phyloP scores from a whole-genome alignment of 1,140 invertebrate genomes.

The Drosophila asahinai region DNA sequence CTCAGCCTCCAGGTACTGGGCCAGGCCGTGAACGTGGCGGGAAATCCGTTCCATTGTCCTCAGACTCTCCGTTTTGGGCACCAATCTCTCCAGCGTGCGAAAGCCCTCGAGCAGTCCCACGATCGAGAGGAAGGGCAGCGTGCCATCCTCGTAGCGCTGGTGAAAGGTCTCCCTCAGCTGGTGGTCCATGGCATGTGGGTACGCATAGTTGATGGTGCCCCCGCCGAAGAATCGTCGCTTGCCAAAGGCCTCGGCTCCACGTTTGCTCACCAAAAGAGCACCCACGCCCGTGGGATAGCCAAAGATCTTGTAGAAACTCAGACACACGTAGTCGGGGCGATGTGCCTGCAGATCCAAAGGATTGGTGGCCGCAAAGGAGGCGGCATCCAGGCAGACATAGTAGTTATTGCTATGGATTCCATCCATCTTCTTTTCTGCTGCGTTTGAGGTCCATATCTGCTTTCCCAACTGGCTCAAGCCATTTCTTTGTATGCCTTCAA shows the following conservation, averaged over 20 bases:
- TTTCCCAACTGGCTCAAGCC: constrained; percentile 85
- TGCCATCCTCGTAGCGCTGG: constrained; percentile 97
- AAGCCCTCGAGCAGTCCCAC: constrained; percentile 93
- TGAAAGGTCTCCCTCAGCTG: constrained; percentile 88
- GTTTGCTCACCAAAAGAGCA: constrained; percentile 92
- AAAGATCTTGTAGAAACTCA: constrained; percentile 99
- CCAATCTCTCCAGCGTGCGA: constrained; percentile 88
- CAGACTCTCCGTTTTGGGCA: constrained; percentile 77
- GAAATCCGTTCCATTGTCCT: constrained; percentile 88
- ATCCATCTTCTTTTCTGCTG: background rate
- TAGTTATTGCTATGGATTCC: constrained; percentile 88
- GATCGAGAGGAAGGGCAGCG: constrained; percentile 94
- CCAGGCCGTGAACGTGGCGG: constrained; percentile 91
- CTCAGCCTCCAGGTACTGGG: constrained; percentile 89
- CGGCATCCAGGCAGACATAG: constrained; percentile 95
- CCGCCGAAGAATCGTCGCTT: constrained; percentile 95
- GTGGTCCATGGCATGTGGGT: constrained; percentile 90
- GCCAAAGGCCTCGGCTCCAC: constrained; percentile 87
- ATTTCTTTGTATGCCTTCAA: constrained; percentile 88
- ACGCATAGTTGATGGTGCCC: constrained; percentile 94
- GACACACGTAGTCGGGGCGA: constrained; percentile 94
- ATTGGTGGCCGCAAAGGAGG: constrained; percentile 92
- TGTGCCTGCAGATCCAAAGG: constrained; percentile 90
- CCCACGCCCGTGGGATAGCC: constrained; percentile 98
- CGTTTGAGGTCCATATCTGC: constrained; percentile 9